Conservation (phyloP, 2,113 vertebrate genomes). For the Amblyopsis rosae region DNA sequence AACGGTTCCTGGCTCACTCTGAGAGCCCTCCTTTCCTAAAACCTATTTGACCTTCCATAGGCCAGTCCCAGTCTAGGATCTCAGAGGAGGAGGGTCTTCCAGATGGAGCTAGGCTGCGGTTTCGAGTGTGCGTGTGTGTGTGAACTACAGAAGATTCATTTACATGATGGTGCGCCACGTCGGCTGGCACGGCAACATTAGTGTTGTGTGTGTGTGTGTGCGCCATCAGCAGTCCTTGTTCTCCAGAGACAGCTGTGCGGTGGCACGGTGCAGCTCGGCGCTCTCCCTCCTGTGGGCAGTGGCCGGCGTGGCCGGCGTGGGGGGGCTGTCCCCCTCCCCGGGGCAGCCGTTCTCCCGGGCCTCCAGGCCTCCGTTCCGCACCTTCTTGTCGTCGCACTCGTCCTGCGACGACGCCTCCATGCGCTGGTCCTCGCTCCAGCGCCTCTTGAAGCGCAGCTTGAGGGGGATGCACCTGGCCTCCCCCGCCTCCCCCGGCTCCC, state of each 20-base stretch:
- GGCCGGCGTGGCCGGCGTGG: conserved; percentile 54
- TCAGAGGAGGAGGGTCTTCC: conserved; percentile 5
- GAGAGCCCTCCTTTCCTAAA: conserved; percentile 37
- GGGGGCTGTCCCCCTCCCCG: conserved; percentile 65
- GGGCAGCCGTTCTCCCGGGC: conserved; percentile 62
- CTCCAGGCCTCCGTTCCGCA: conserved; percentile 63
- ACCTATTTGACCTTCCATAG: conserved; percentile 6
- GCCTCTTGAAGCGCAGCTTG: conserved; percentile 89
- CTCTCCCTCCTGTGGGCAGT: conserved; percentile 72
- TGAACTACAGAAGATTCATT: conserved; percentile 50
- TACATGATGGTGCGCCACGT: conserved; percentile 43
- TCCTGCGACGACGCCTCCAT: conserved; percentile 80
- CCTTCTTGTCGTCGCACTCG: conserved; percentile 82
- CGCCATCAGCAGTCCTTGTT: conserved; percentile 86
- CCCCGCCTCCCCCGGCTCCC: conserved; percentile 45
- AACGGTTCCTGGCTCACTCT: conserved; percentile 16
- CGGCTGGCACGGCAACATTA: conserved; percentile 39
- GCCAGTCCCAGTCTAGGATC: no score
- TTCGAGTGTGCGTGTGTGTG: conserved; percentile 31
- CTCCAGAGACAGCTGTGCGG: conserved; percentile 89
- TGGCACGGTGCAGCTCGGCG: conserved; percentile 86
- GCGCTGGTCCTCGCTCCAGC: conserved; percentile 92
- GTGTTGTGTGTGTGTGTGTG: conserved; percentile 41
- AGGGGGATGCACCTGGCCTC: conserved; percentile 85
- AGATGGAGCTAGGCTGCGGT: conserved; percentile 19